A percentile compares a stretch with the other conserved stretches of the same genome.
phyloP scores from a whole-genome alignment of 2,797 vertebrate species.

The Oceanodroma leucorhoa region DNA sequence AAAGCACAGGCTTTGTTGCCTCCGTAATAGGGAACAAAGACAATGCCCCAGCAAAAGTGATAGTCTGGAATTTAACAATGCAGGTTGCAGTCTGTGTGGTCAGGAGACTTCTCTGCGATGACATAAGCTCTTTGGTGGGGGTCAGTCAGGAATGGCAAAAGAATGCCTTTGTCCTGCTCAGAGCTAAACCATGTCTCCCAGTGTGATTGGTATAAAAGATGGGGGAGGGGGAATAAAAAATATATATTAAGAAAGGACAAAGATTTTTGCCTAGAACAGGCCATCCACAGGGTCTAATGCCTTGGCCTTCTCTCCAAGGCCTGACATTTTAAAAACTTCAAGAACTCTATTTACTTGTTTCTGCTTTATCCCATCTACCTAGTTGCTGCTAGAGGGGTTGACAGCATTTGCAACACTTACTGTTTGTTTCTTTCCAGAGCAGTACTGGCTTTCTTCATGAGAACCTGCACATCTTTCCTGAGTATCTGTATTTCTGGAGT shows the following conservation, averaged over 20 bases:
- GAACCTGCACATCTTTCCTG: slow-evolving; percentile 46
- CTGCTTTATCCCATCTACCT: neutral
- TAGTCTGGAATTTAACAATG: neutral
- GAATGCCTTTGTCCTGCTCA: neutral
- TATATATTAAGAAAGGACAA: neutral
- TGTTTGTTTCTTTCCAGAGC: slow-evolving; percentile 66
- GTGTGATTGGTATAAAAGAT: neutral
- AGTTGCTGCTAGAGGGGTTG: neutral
- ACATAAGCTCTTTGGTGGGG: neutral
- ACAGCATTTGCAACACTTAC: slow-evolving; percentile 29
- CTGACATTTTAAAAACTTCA: neutral
- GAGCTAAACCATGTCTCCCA: neutral
- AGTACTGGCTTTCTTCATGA: slow-evolving; percentile 41
- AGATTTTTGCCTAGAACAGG: neutral
- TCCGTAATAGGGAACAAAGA: neutral
- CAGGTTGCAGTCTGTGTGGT: neutral
- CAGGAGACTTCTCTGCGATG: neutral
- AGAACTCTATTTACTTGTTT: neutral
- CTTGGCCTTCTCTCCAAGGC: neutral
- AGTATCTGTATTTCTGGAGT: slow-evolving; percentile 40
- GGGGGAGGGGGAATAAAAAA: neutral
- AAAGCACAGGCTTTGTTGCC: neutral
- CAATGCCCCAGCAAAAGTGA: neutral
- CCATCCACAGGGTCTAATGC: neutral
- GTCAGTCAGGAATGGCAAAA: neutral